Evolutionary conservation across 2,797 vertebrate species (phyloP).

Genomic region (Chiloscyllium punctatum): DNA sequence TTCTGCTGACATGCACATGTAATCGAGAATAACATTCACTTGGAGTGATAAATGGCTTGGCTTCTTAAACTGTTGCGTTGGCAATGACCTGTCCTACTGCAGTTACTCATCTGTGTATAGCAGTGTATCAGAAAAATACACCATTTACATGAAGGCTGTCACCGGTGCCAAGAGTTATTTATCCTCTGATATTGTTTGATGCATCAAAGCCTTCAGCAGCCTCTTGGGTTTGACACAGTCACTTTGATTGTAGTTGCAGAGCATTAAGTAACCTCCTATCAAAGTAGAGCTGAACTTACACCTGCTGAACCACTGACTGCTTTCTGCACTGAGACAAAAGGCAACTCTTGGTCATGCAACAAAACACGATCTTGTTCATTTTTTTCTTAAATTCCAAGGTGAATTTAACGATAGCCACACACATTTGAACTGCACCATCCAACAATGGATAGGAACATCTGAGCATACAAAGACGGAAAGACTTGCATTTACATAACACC

Average conservation of each 20-base stretch:
- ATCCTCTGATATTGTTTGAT: slow-evolving; percentile 21
- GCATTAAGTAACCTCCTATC: not conserved
- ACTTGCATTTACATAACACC: not conserved
- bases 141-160: not conserved
- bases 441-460: not conserved
- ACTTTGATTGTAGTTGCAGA: not conserved
- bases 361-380: not conserved
- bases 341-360: not conserved
- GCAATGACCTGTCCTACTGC: slow-evolving; percentile 20
- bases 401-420: no score
- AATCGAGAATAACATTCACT: slow-evolving; percentile 29
- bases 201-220: not conserved
- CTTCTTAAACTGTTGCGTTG: not conserved
- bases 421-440: not conserved
- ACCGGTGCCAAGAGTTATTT: not conserved
- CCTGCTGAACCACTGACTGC: not conserved
- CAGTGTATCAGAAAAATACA: not conserved
- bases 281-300: not conserved
- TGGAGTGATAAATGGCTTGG: slow-evolving; percentile 18
- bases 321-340: not conserved
- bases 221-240: not conserved
- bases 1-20: slow-evolving; percentile 32
- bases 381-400: not conserved
- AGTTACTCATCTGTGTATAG: slow-evolving; percentile 22
- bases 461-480: not conserved